Evolutionary conservation across 2,113 vertebrate species (phyloP).

Genomic region (Mellivora capensis): DNA sequence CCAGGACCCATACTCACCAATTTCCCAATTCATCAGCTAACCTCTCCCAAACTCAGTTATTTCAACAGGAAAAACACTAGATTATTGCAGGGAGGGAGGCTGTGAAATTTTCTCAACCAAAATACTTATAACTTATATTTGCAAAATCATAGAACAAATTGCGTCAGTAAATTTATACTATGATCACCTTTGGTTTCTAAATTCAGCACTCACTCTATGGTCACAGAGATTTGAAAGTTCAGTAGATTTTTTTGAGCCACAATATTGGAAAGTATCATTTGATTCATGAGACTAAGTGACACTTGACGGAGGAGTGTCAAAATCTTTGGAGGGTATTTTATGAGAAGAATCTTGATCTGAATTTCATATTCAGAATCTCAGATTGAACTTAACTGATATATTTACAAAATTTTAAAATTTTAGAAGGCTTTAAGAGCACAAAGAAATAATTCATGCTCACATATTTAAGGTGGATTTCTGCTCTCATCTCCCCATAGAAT

Average conservation of each 20-base stretch:
- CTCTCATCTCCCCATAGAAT: not conserved
- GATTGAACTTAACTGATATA: not conserved
- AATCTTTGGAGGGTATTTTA: not conserved
- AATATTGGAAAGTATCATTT: not conserved
- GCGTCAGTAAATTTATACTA: not conserved
- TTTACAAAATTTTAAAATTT: slow-evolving; percentile 19
- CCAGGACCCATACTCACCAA: not conserved
- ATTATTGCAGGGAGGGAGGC: not conserved
- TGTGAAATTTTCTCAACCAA: slow-evolving; percentile 20
- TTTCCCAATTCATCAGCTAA: not conserved
- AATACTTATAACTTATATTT: slow-evolving; percentile 28
- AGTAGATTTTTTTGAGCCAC: not conserved
- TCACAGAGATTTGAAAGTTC: not conserved
- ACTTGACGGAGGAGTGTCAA: not conserved
- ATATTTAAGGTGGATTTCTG: not conserved
- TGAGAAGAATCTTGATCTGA: not conserved
- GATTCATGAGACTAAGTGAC: not conserved
- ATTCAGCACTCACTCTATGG: not conserved
- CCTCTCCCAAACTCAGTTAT: not conserved
- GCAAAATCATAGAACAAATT: not conserved
- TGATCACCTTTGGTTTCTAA: not conserved
- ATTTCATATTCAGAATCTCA: not conserved
- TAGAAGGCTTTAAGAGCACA: not conserved
- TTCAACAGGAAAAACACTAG: slow-evolving; percentile 23
- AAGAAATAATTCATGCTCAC: not conserved